Conservation (phyloP, 1,140 invertebrate genomes). For the Drosophila obscura region DNA sequence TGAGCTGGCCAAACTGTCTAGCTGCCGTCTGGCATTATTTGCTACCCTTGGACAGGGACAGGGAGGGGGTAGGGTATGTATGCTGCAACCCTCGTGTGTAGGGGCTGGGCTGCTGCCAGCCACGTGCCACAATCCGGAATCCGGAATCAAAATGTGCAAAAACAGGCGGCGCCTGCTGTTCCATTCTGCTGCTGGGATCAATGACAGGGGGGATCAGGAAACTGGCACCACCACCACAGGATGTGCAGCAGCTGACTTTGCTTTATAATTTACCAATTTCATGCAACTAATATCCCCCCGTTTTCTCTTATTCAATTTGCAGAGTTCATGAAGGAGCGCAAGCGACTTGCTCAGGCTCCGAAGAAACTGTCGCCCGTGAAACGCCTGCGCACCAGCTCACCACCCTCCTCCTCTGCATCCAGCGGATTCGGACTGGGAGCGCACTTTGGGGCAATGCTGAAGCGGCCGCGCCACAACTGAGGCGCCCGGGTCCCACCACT, state of each 20-base stretch:
- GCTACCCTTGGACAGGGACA: conserved; percentile 46
- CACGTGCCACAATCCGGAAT: conserved; percentile 71
- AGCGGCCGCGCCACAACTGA: conserved; percentile 61
- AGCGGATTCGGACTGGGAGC: conserved; percentile 39
- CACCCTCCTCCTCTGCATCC: conserved; percentile 30
- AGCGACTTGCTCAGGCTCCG: conserved; percentile 78
- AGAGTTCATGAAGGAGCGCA: conserved; percentile 84
- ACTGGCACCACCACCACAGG: conserved; percentile 13
- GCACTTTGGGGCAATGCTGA: conserved; percentile 51
- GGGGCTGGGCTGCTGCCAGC: conserved; percentile 47
- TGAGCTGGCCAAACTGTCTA: conserved; percentile 42
- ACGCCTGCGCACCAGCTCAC: conserved; percentile 70
- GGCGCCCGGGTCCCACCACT: not conserved
- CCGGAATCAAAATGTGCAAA: conserved; percentile 78
- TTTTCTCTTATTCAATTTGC: conserved; percentile 52
- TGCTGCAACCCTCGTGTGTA: conserved; percentile 44
- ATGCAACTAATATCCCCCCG: conserved; percentile 38
- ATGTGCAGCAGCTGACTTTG: conserved; percentile 67
- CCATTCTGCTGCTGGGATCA: conserved; percentile 44
- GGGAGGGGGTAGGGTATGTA: conserved; percentile 1
- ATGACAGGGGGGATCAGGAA: conserved; percentile 26
- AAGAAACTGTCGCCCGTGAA: conserved; percentile 80
- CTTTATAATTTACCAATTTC: conserved; percentile 31
- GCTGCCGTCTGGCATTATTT: conserved; percentile 53
- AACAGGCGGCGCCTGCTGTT: conserved; percentile 79